Evolutionary conservation across 2,797 vertebrate species (phyloP), one percentile per base, ranked within the genome.

Genomic region (Arctocebus calabarensis): DNA sequence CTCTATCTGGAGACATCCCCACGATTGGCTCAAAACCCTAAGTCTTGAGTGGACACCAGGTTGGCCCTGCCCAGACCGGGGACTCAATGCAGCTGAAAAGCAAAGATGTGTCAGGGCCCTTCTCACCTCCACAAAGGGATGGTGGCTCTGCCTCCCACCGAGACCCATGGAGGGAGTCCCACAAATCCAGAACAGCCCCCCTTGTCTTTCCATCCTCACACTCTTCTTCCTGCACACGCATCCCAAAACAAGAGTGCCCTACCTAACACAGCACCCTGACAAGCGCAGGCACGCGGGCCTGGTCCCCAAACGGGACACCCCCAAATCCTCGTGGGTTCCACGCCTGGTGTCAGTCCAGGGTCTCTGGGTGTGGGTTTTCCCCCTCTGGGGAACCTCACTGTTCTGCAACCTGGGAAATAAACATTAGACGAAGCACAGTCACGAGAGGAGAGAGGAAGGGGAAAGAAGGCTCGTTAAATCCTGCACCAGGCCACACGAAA

Each of bases 241-340:
- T 22, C 34, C 27, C 5, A 20, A 48, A 17, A 25, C 17, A 23
- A 40, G 45, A 23, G 10, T 0, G 6, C 0, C 5, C 37, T n/a
- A 0, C 34, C 23, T 22, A 43, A 14, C 34, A 20, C 0, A 3
- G 20, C 40, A 7, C 22, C 1, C 57, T 34, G 2, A 20, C n/a
- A 1, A 2, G n/a, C 5, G 37, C 19, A 78, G 34, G 2, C 27
- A 5, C 23, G 4, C 0, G 4, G 37, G 8, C 13, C 62, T 71
- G 1, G 6, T 55, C 19, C 23, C 73, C 40, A 1, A 2, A 40
- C 34, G 6, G 20, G 48, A 43, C 2, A 1, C 34, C 66, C 77
- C 12, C 7, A 12, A 6, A 2, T 13, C 25, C 40, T 23, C 9
- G 0, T 0, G 7, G 59, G 27, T 48, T 68, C n/a, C 3, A 22